A percentile compares a stretch with the other conserved stretches of the same genome.
Evolutionary conservation across 2,797 vertebrate genomes (phyloP).

Genomic region (Gobio occitaniae): DNA sequence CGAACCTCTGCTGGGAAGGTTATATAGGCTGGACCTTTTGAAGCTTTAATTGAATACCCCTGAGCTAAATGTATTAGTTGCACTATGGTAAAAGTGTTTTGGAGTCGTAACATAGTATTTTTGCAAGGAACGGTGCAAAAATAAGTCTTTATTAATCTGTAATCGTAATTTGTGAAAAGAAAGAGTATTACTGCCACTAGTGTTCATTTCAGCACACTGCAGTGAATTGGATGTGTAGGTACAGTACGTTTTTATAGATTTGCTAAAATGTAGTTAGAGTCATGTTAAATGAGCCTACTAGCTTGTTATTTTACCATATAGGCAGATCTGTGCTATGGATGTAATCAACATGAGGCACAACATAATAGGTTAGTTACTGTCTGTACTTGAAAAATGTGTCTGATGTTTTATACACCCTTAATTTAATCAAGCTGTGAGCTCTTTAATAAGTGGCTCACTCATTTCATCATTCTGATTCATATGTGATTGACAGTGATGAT

Average conservation of each 20-base stretch:
- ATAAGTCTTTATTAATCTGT: neutral
- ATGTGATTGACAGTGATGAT: neutral
- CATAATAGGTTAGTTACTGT: neutral
- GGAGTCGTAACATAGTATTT: neutral
- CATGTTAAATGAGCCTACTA: neutral
- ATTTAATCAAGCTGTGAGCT: neutral
- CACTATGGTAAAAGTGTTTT: neutral
- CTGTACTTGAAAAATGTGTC: neutral
- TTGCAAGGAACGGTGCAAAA: rapidly evolving
- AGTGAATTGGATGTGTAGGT: neutral
- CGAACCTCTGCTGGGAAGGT: no score
- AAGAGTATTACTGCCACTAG: neutral
- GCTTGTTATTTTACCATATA: neutral
- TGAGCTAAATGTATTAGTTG: neutral
- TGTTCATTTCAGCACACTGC: neutral
- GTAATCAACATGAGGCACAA: neutral
- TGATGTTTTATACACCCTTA: neutral
- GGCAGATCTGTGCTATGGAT: neutral
- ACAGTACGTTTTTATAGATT: neutral
- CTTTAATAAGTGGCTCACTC: neutral
- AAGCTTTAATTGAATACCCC: no score
- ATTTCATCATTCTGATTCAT: conserved; percentile 8
- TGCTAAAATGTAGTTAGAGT: neutral
- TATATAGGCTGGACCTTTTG: no score
- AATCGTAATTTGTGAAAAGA: neutral